These are phyloP conservation scores for Psophia crepitans DNA, from an alignment of 2,113 vertebrate species.

Conservation along the genomic window DNA sequence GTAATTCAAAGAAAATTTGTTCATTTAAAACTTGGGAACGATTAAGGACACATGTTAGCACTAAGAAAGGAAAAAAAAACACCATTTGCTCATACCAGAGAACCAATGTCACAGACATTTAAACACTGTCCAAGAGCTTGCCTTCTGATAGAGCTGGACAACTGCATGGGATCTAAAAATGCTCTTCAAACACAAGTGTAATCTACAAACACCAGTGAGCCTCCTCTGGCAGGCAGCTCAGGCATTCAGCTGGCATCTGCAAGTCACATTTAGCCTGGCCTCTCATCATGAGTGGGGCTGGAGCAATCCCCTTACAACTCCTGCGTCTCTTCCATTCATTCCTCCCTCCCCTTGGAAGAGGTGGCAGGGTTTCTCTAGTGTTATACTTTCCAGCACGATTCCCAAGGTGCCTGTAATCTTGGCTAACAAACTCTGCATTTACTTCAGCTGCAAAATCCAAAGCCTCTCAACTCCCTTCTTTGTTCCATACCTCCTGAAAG, in stretches of 20 bases:
- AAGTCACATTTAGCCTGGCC: not conserved
- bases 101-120: not conserved
- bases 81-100: not conserved
- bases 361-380: not conserved
- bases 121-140: not conserved
- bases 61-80: not conserved
- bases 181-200: not conserved
- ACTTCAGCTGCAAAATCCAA: not conserved
- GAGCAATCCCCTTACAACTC: not conserved
- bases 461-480: not conserved
- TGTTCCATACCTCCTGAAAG: not conserved
- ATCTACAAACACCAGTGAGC: not conserved
- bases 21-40: not conserved
- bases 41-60: not conserved
- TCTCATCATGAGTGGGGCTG: not conserved
- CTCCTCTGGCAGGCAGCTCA: constrained; percentile 1
- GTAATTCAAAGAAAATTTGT: not conserved
- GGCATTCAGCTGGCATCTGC: constrained; percentile 16
- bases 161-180: constrained; percentile 28
- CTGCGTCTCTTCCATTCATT: not conserved
- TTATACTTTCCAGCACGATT: not conserved
- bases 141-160: constrained; percentile 24
- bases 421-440: not conserved
- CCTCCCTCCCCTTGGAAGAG: not conserved
- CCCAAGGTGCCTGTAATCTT: not conserved